Conservation (phyloP, 2,888 invertebrate species). For the Meiosimyza platycephala region DNA sequence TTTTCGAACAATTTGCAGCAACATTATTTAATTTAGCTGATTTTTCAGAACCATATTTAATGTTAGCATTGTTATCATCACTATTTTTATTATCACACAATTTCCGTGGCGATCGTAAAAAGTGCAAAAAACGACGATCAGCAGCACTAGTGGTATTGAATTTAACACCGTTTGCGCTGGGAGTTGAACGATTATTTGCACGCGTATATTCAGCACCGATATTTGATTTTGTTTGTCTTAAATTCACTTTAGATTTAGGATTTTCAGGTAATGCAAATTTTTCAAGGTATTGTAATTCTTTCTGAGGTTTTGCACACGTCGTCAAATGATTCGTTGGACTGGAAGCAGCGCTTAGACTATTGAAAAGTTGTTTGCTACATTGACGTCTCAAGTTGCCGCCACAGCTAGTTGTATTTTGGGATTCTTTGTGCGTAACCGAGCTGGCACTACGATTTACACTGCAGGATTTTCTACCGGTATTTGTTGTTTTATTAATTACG, state of each 20-base stretch:
- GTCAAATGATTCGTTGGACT: not conserved
- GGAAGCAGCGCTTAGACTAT: slow-evolving; percentile 54
- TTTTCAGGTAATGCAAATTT: slow-evolving; percentile 48
- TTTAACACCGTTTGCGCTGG: slow-evolving; percentile 49
- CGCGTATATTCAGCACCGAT: not conserved
- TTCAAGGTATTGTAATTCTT: slow-evolving; percentile 55
- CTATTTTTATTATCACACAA: slow-evolving; percentile 49
- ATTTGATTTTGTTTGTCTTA: not conserved
- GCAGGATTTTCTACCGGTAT: no score
- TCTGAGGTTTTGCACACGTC: slow-evolving; percentile 35
- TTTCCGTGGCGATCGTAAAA: slow-evolving; percentile 57
- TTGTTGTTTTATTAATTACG: no score
- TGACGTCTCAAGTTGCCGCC: slow-evolving; percentile 9
- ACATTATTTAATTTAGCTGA: slow-evolving; percentile 36
- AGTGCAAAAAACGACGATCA: slow-evolving; percentile 53
- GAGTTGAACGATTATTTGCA: not conserved
- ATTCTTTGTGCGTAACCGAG: slow-evolving; percentile 52
- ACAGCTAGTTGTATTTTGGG: slow-evolving; percentile 37
- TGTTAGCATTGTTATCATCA: slow-evolving; percentile 34
- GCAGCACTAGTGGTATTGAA: slow-evolving; percentile 35
- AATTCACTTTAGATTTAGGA: not conserved
- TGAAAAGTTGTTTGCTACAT: slow-evolving; percentile 52
- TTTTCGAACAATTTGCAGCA: not conserved
- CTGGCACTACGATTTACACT: slow-evolving; percentile 55
- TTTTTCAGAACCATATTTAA: not conserved